Percentiles rank a stretch among this genome's conserved stretches.
phyloP scores from a whole-genome alignment of 2,113 vertebrate species.

The Phrynosoma platyrhinos region DNA sequence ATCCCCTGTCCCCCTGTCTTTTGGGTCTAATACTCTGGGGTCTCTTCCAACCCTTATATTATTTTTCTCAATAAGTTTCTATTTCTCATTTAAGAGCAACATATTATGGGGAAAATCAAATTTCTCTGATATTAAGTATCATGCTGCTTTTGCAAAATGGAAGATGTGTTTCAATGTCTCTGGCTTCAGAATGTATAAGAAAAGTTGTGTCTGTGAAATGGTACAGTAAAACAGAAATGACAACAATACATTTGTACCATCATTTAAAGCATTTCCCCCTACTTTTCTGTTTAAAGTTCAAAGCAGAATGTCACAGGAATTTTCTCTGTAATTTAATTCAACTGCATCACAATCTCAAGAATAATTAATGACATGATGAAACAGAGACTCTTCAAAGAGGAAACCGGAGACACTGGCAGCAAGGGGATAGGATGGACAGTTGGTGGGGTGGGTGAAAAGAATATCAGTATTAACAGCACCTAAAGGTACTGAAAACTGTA shows the following conservation, averaged over 20 bases:
- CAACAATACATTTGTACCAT: neutral
- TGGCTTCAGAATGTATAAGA: neutral
- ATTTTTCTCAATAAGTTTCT: neutral
- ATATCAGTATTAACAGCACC: neutral
- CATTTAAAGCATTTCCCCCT: conserved; percentile 40
- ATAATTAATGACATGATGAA: conserved; percentile 59
- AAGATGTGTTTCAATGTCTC: neutral
- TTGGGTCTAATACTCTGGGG: too few species aligned
- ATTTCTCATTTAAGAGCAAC: neutral
- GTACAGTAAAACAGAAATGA: neutral
- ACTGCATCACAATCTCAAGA: conserved; percentile 51
- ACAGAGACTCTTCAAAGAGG: conserved; percentile 23
- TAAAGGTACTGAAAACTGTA: conserved; percentile 8
- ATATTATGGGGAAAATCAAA: neutral
- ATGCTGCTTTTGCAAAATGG: neutral
- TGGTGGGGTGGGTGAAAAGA: too few species aligned
- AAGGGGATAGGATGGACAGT: neutral
- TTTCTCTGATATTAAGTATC: neutral
- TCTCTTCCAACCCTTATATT: too few species aligned
- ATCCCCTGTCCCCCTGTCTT: too few species aligned
- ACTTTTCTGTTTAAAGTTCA: conserved; percentile 45
- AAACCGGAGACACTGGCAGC: conserved; percentile 15
- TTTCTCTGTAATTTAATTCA: conserved; percentile 56
- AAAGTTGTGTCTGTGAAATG: conserved; percentile 10
- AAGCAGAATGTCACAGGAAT: conserved; percentile 49